Percentiles rank a stretch among this genome's conserved stretches.
Conservation (phyloP, 2,888 invertebrate species). For the Ophion obscuratus region DNA sequence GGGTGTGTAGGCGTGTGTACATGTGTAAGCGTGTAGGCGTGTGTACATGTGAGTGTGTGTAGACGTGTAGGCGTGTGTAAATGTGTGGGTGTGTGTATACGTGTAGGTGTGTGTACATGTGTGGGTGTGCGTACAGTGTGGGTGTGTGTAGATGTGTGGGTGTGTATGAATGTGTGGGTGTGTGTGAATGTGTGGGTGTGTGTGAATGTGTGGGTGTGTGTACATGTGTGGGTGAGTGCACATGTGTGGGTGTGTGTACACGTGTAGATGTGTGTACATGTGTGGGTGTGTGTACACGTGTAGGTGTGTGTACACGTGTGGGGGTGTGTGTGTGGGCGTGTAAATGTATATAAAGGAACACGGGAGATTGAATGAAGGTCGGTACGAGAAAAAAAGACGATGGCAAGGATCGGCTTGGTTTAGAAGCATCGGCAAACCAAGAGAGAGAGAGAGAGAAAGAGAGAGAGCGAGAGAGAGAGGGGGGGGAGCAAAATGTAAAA, state of each 20-base stretch:
- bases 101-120: neutral
- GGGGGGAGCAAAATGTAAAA: slow-evolving; percentile 10
- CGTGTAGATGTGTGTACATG: no score
- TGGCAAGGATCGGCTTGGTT: slow-evolving; percentile 72
- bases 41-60: no score
- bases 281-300: no score
- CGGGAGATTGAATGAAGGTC: slow-evolving; percentile 68
- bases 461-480: slow-evolving; percentile 9
- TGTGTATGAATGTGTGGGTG: neutral
- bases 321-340: neutral
- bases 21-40: no score
- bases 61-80: no score
- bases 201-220: no score
- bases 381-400: slow-evolving; percentile 73
- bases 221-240: no score
- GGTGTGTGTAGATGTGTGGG: slow-evolving; percentile 15
- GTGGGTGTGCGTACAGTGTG: neutral
- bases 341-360: slow-evolving; percentile 6
- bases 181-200: no score
- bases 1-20: no score
- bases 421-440: slow-evolving; percentile 1
- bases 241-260: no score
- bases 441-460: slow-evolving; percentile 5
- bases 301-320: neutral
- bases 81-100: no score